Evolutionary conservation across 1,140 invertebrate genomes (phyloP), one percentile per base, ranked within the genome.

Genomic region (Hetaerina americana): DNA sequence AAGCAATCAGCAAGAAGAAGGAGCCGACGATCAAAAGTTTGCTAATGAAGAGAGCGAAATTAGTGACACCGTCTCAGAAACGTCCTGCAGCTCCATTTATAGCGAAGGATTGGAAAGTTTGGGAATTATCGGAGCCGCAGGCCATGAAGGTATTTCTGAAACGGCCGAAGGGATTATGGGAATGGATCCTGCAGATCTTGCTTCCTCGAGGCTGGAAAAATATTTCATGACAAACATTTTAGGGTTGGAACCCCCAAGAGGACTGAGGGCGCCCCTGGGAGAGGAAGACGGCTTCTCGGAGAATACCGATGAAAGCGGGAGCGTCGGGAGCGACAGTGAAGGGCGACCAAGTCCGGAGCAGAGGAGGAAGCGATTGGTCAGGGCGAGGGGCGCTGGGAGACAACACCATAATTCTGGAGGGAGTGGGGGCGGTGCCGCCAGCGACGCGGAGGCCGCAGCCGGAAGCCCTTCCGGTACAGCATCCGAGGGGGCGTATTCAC

Each of bases 221-320:
- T 96, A 96, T 81, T 96, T 95, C 80, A 80, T 94, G 0, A 91
- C 90, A 0, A 92, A 91, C 12, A 92, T 94, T 76, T 88, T 93
- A 81, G 91, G 91, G 3, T 92, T 93, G 71, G 40, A 57, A 12
- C 40, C 89, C 87, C 76, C 84, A 87, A 73, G 80, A 82, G 24
- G 87, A 86, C 75, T 83, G 90, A 73, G 84, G n/a, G n/a, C 31
- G 22, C 70, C 15, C 10, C 26, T 66, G 27, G 25, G 40, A 27
- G 28, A 28, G 8, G 31, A 72, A 22, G 31, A 57, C 5, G 15
- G 89, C 57, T 89, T 92, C 76, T 91, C 40, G 1, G 40, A 57
- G 15, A 70, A 76, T 18, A 78, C 91, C 0, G 92, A 93, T 77
- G 92, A 92, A 5, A 92, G 90, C 26, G 92, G 91, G 5, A 94